Evolutionary conservation across 1,140 invertebrate species (phyloP), one percentile per base, ranked within the genome.

Genomic region (Eulimnadia texana): DNA sequence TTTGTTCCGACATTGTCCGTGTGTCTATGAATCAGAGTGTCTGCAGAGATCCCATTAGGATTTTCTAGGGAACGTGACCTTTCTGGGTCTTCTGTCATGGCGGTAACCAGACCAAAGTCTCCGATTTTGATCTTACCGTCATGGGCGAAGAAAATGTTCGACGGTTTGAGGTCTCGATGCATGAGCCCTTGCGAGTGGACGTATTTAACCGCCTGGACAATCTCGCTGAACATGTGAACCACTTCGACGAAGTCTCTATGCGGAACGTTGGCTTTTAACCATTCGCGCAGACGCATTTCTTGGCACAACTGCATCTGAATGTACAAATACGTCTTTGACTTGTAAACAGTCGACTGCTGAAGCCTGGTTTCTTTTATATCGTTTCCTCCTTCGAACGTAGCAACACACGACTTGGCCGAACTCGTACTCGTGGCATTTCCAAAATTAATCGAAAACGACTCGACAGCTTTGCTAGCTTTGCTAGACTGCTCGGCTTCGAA

Each of bases 281-380:
- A 98, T 64, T 96, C 92, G 67, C 86, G 83, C 9, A 98, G 75
- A 66, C 88, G 94, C 61, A 93, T 83, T 67, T 85, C 84, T 53
- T 82, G 80, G 70, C 94, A 98, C 50, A 98, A 71, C 73, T 98
- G 92, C 93, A 98, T 98, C 73, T 98, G 93, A 70, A 98, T 97
- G 68, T 93, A 97, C 1, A 98, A 77, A 72, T 87, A 94, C 70
- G 86, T 76, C 28, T 63, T 60, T 16, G 58, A 22, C 55, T 67
- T 61, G 13, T 3, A 22, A 10, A 6, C 51, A 19, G 25, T 29
- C 33, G 6, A 9, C 33, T 42, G 33, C 33, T 42, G 33, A n/a
- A n/a, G n/a, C n/a, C n/a, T n/a, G n/a, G n/a, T n/a, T n/a, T n/a
- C n/a, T n/a, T n/a, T n/a, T n/a, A n/a, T n/a, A n/a, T n/a, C n/a